Evolutionary conservation across 2,888 invertebrate species (phyloP).

Genomic region (Tanypteryx hageni): DNA sequence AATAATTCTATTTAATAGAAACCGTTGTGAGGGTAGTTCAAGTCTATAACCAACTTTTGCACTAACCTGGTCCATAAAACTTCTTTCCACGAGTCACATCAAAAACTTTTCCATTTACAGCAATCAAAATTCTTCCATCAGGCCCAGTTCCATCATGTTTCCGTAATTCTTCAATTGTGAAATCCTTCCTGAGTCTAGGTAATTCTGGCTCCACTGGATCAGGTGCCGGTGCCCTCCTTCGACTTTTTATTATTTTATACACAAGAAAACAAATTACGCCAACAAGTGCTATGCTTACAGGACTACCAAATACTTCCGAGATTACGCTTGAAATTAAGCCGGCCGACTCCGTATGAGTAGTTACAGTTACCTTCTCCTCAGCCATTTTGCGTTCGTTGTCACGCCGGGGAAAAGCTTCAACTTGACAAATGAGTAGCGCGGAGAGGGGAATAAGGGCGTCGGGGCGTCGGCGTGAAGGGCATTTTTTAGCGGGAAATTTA

Average conservation of each 20-base stretch:
- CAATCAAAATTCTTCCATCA: conserved; percentile 93
- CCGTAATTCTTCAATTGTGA: conserved; percentile 91
- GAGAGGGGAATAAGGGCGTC: background rate
- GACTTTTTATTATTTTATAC: conserved; percentile 84
- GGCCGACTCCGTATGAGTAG: background rate
- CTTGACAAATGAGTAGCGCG: conserved; percentile 39
- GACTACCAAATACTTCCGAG: conserved; percentile 82
- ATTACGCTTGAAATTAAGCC: conserved; percentile 1
- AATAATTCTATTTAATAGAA: background rate
- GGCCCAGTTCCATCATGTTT: conserved; percentile 90
- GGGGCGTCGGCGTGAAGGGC: conserved; percentile 42
- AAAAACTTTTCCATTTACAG: conserved; percentile 96
- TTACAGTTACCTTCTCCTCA: background rate
- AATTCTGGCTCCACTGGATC: conserved; percentile 79
- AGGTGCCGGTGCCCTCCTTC: conserved; percentile 70
- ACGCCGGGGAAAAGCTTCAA: conserved; percentile 31
- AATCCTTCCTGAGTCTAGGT: conserved; percentile 91
- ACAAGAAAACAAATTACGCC: conserved; percentile 83
- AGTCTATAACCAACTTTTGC: background rate
- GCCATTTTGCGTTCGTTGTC: conserved; percentile 64
- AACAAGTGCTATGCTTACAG: conserved; percentile 83
- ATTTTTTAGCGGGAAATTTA: conserved; percentile 46
- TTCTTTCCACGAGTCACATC: conserved; percentile 94
- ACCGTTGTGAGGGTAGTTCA: background rate
- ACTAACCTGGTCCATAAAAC: conserved; percentile 95